A percentile compares a stretch with the other conserved stretches of the same genome.
Evolutionary conservation across 2,797 vertebrate species (phyloP).

Genomic region (Gymnoscopelus braueri): DNA sequence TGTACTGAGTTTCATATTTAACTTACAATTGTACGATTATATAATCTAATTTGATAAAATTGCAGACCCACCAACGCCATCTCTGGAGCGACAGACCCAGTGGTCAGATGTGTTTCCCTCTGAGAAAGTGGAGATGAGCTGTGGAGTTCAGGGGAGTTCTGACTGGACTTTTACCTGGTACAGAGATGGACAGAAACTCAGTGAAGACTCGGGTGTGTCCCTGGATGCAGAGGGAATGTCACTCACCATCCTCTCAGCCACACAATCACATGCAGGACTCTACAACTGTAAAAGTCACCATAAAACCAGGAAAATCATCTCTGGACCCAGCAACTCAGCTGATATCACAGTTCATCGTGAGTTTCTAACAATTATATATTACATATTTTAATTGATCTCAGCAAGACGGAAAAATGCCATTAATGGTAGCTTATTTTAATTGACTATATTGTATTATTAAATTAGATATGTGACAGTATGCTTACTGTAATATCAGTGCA

Average conservation of each 20-base stretch:
- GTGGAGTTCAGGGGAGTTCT: fast-evolving
- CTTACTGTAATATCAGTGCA: background rate
- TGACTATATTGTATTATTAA: background rate
- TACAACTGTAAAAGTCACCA: too few relatives aligned
- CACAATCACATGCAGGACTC: too few relatives aligned
- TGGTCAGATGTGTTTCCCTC: slow-evolving; percentile 52
- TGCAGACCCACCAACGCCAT: slow-evolving; percentile 47
- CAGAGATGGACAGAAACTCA: slow-evolving; percentile 3
- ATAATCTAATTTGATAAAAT: background rate
- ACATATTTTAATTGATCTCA: too few relatives aligned
- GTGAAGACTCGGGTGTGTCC: slow-evolving; percentile 5
- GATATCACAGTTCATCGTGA: slow-evolving; percentile 24
- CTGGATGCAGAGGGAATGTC: too few relatives aligned
- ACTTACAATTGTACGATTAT: too few relatives aligned
- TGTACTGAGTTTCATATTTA: too few relatives aligned
- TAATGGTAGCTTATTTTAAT: too few relatives aligned
- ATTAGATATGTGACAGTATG: background rate
- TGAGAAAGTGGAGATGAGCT: slow-evolving; percentile 54
- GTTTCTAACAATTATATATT: slow-evolving; percentile 35
- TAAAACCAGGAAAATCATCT: too few relatives aligned
- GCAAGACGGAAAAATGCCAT: too few relatives aligned
- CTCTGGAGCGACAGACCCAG: slow-evolving; percentile 2
- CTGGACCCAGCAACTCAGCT: background rate
- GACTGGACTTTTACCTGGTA: slow-evolving; percentile 62
- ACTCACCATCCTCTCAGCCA: too few relatives aligned